Base-by-base conservation (phyloP, 2,113 vertebrate species). In the Carassius carassius region DNA sequence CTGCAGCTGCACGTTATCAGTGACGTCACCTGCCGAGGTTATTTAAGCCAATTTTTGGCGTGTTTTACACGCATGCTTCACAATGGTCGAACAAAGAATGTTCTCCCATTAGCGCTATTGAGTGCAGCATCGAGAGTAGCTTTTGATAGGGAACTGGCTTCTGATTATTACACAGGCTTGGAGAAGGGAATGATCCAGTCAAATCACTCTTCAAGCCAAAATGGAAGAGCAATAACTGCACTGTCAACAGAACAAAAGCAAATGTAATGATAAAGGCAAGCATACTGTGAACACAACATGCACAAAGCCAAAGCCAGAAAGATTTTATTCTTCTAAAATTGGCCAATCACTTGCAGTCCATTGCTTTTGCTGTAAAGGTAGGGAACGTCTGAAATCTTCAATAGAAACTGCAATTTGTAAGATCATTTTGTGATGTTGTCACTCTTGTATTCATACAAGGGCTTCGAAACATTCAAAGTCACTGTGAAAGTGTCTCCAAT, bases 351-450 rank as follows among this genome's bases (percentile, higher is more conserved):
- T 88, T 86, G 79, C 80, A 86, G 81, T 74, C 54, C 54, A 51
- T 32, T 51, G 19, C 83, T 77, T 47, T 14, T 58, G 47, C 37
- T 85, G 79, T 82, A 83, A 74, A 85, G 65, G 69, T 21, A 79
- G 89, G 86, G 81, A 86, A 83, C 80, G 60, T n/a, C 77, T 80
- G 87, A 87, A 83, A 62, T 60, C 69, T 84, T 86, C 63, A 78
- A 91, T 90, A 91, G 89, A 91, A 90, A 86, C 87, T 56, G 76
- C 77, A 51, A 86, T 89, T 92, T 92, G 87, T 86, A 84, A 87
- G 88, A 90, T 90, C 77, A 37, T 51, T 88, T 87, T 89, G 79
- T 67, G 49, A 81, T 86, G 13, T 85, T 88, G 35, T 60, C 16
- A 74, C 74, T 87, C 83, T 87, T 91, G 87, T 76, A 89, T 90